Base-by-base conservation (phyloP, 2,888 invertebrate genomes). In the Hemithea aestivaria region DNA sequence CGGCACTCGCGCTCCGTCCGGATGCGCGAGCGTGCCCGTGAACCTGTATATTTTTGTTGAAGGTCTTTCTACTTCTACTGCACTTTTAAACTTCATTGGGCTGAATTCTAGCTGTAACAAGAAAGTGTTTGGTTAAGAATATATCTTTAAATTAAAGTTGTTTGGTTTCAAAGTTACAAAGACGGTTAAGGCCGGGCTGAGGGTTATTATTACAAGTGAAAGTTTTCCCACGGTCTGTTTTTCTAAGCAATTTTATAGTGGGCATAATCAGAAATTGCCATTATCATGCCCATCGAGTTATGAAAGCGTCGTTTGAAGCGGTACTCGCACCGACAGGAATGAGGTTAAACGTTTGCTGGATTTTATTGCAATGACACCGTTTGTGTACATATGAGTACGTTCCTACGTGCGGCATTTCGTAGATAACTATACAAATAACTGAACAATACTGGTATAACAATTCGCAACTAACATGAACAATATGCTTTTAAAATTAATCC, bases 31-130 rank as follows among this genome's bases (percentile, higher is more conserved):
- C 48, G 93, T 93, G 39, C 98, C 98, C 64, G 95, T 93, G 78
- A 98, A 98, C 66, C 96, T 91, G 79, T 98, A 97, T 71, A 98
- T 95, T 87, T 97, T 97, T 44, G 97, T 97, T 58, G 97, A 97
- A 7, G 98, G 98, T 36, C 94, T 91, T 79, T 98, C 98, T 56
- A 97, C 96, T 85, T 97, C 97, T 36, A 98, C 91, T 28, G 91
- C 89, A 68, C 95, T 95, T 47, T 90, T 90, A 74, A 96, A 96
- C 76, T 94, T 93, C 55, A 91, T 89, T 29, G 96, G 93, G 58
- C 91, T 91, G 76, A 96, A 96, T 42, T 90, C 88, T 58, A 88
- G 93, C 90, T 94, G 79, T 44, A 79, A 83, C 36, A 33, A 32
- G 2, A 35, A 32, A 16, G 7, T 9, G 8, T 9, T 16, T 31